Percentiles rank a stretch among this genome's conserved stretches.
Evolutionary conservation across 2,113 vertebrate genomes (phyloP).

Genomic region (Chloroceryle aenea): DNA sequence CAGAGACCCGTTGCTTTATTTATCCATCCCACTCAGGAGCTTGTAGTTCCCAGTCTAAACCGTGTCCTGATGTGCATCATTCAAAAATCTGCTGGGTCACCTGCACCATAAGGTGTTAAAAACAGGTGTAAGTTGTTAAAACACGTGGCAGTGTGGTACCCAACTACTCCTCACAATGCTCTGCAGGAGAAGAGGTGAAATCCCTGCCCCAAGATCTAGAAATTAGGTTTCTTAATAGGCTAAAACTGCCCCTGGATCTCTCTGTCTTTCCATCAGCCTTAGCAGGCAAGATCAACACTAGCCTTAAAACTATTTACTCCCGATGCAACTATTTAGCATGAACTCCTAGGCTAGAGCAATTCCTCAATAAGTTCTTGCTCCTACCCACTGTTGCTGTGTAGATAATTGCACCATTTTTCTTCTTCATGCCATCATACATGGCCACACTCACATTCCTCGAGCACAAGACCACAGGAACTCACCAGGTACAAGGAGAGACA

Average conservation of each 20-base stretch:
- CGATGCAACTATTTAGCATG: background rate
- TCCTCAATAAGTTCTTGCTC: background rate
- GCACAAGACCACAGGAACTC: background rate
- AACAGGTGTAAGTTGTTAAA: background rate
- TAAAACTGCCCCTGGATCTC: background rate
- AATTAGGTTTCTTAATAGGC: background rate
- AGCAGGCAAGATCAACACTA: background rate
- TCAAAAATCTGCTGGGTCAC: background rate
- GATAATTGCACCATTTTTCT: background rate
- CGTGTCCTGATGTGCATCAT: background rate
- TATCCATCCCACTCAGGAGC: background rate
- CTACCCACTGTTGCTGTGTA: background rate
- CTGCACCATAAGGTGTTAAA: background rate
- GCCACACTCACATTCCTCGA: background rate
- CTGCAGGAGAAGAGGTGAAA: background rate
- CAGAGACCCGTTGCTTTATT: background rate
- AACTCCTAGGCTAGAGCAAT: background rate
- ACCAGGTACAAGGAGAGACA: fast-evolving
- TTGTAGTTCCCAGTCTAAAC: background rate
- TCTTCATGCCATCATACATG: background rate
- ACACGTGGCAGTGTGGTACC: background rate
- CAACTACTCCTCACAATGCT: background rate
- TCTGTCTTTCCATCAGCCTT: background rate
- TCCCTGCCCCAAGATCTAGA: background rate
- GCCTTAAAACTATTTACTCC: background rate